Evolutionary conservation across 2,888 invertebrate species (phyloP).

Genomic region (Pomacea canaliculata): DNA sequence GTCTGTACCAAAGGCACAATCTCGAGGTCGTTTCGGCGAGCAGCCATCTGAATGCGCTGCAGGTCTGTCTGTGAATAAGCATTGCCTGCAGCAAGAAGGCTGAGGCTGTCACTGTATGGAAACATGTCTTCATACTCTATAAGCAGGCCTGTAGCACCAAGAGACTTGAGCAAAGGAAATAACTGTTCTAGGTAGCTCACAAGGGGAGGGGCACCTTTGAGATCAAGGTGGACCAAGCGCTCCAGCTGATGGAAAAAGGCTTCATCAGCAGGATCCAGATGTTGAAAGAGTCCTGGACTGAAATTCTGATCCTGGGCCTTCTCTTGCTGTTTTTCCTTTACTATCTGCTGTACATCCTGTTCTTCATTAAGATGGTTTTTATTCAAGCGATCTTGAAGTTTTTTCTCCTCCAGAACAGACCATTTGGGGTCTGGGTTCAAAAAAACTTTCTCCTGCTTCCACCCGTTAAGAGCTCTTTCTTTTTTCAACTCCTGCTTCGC

Average conservation of each 20-base stretch:
- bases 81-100: conserved; percentile 74
- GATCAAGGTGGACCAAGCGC: conserved; percentile 82
- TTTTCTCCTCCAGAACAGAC: no score
- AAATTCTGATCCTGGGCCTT: not conserved
- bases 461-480: conserved; percentile 3
- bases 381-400: conserved; percentile 12
- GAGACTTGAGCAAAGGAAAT: conserved; percentile 58
- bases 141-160: conserved; percentile 80
- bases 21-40: conserved; percentile 75
- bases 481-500: not conserved
- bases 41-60: conserved; percentile 76
- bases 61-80: conserved; percentile 47
- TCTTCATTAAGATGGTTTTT: conserved; percentile 12
- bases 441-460: conserved; percentile 10
- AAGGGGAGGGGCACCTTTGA: conserved; percentile 86
- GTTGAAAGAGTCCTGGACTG: conserved; percentile 15
- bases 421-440: no score
- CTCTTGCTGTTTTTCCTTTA: not conserved
- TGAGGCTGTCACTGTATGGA: conserved; percentile 77
- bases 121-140: conserved; percentile 91
- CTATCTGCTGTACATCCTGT: conserved; percentile 1
- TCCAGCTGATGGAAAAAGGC: conserved; percentile 31
- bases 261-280: conserved; percentile 16
- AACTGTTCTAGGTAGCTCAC: conserved; percentile 70
- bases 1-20: conserved; percentile 86